phyloP scores from a whole-genome alignment of 30 jellyfish, hydroid and myxozoan species.

The Hydractinia echinata region DNA sequence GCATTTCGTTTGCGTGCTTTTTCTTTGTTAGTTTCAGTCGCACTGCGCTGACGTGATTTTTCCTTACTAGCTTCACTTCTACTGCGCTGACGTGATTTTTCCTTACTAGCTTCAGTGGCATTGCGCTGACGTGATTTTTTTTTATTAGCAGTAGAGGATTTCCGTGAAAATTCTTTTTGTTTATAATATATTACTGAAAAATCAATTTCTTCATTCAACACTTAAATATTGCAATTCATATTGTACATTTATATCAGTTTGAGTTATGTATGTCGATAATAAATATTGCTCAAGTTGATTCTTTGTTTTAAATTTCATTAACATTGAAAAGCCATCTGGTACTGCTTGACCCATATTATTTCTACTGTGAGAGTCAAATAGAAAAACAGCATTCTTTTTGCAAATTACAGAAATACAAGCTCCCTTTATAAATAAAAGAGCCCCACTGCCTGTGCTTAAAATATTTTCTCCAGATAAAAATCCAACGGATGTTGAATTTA shows the following conservation, averaged over 20 bases:
- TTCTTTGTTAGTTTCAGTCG: too few relatives aligned
- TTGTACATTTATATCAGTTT: not conserved
- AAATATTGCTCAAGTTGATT: not conserved
- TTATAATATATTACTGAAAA: not conserved
- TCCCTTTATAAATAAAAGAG: too few relatives aligned
- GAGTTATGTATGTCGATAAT: not conserved
- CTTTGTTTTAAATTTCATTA: not conserved
- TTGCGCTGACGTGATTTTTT: not conserved
- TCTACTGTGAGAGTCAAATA: too few relatives aligned
- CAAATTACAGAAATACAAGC: too few relatives aligned
- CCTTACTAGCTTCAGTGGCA: not conserved
- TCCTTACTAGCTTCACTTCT: not conserved
- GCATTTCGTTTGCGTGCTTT: too few relatives aligned
- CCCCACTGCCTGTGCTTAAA: too few relatives aligned
- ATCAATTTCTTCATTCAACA: not conserved
- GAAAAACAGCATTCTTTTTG: too few relatives aligned
- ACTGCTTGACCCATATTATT: too few relatives aligned
- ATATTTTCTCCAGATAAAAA: too few relatives aligned
- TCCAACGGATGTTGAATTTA: too few relatives aligned
- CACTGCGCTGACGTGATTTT: too few relatives aligned
- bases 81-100: not conserved
- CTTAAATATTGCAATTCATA: conserved; percentile 1
- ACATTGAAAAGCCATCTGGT: too few relatives aligned
- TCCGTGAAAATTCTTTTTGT: not conserved
- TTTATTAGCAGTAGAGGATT: not conserved